Conservation (phyloP, 2,797 vertebrate species). For the Crax fasciolata region DNA sequence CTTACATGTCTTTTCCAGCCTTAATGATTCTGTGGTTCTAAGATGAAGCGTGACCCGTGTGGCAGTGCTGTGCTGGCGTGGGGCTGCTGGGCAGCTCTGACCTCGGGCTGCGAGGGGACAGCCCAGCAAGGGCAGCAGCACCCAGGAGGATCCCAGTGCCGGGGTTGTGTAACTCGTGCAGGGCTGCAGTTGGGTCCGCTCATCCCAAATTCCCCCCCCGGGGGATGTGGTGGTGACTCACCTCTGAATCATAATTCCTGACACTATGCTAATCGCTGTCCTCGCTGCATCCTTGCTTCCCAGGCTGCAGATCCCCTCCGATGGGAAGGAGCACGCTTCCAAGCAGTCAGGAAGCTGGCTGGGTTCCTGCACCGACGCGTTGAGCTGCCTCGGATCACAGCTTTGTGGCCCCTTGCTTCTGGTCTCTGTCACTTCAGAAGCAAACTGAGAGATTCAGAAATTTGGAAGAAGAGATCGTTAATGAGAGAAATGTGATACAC, state of each 20-base stretch:
- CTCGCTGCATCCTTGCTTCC: background rate
- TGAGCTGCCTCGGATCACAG: background rate
- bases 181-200: background rate
- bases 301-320: background rate
- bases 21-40: too few species aligned
- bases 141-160: too few species aligned
- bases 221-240: slow-evolving; percentile 63
- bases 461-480: background rate
- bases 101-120: slow-evolving; percentile 43
- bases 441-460: background rate
- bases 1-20: background rate
- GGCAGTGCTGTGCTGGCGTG: background rate
- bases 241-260: slow-evolving; percentile 71
- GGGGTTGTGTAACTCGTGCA: slow-evolving; percentile 37
- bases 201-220: slow-evolving; percentile 18
- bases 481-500: background rate
- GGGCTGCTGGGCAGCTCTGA: slow-evolving; percentile 59
- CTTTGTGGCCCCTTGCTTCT: background rate
- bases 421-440: background rate
- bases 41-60: too few species aligned
- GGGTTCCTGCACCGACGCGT: background rate
- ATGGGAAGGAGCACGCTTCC: slow-evolving; percentile 5
- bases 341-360: background rate
- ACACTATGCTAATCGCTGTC: slow-evolving; percentile 15
- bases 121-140: slow-evolving; percentile 28